Conservation (phyloP, 2,113 vertebrate genomes). For the Pachycephala philippinensis region DNA sequence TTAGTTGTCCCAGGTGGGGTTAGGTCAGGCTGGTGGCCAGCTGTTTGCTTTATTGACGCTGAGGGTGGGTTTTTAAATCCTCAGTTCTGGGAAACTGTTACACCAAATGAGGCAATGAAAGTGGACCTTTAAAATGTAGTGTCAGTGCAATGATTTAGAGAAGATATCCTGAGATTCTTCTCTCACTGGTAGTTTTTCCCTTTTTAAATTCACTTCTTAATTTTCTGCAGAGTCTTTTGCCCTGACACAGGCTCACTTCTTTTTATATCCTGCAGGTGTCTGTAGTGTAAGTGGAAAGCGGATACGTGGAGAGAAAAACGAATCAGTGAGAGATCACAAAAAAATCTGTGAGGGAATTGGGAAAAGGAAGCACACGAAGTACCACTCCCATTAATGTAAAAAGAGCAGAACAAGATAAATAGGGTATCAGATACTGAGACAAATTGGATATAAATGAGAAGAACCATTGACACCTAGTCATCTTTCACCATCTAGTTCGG, state of each 20-base stretch:
- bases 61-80: background rate
- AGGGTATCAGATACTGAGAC: background rate
- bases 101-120: background rate
- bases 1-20: background rate
- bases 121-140: background rate
- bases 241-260: background rate
- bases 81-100: background rate
- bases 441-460: background rate
- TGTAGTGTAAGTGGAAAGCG: background rate
- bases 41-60: background rate
- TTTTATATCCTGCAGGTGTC: background rate
- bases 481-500: background rate
- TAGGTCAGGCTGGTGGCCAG: background rate
- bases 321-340: background rate
- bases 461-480: background rate
- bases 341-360: background rate
- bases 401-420: background rate
- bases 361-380: background rate
- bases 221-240: conserved; percentile 5
- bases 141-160: background rate
- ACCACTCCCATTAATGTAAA: background rate
- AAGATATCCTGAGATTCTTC: background rate
- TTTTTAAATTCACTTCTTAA: background rate
- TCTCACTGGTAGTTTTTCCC: background rate
- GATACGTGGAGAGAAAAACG: background rate